Conservation (phyloP, 2,113 vertebrate species). For the Mobula birostris region DNA sequence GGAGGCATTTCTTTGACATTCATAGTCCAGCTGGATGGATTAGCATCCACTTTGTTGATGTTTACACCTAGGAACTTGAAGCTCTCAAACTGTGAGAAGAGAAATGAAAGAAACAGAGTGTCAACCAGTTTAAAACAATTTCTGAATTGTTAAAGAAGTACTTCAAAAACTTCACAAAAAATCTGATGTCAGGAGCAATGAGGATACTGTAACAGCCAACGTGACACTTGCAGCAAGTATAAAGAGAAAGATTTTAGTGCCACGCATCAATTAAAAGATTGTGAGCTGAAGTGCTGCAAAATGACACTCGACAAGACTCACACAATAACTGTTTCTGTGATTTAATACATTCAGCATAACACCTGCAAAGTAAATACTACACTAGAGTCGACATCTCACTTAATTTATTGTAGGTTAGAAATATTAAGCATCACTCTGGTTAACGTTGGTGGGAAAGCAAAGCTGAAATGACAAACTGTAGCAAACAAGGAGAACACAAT, state of each 20-base stretch:
- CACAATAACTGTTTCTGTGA: not conserved
- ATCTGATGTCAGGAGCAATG: not conserved
- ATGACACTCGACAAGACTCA: not conserved
- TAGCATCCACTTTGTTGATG: too few relatives aligned
- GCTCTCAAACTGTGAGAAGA: too few relatives aligned
- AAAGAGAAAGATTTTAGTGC: not conserved
- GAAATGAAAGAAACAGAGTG: too few relatives aligned
- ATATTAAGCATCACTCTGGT: not conserved
- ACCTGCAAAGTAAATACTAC: not conserved
- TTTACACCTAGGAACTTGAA: too few relatives aligned
- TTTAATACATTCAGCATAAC: not conserved
- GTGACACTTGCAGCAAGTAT: not conserved
- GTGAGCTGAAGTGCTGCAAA: not conserved
- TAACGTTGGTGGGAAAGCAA: too few relatives aligned
- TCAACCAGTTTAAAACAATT: not conserved
- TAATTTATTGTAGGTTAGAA: not conserved
- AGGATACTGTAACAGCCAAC: not conserved
- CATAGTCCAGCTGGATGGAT: too few relatives aligned
- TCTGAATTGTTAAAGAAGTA: not conserved
- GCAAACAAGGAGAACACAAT: too few relatives aligned
- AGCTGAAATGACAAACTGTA: too few relatives aligned
- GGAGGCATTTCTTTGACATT: too few relatives aligned
- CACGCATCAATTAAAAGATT: not conserved
- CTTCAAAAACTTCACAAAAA: not conserved
- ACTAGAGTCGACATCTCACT: not conserved